Base-by-base conservation (phyloP, 2,888 invertebrate genomes). In the Nowickia ferox region DNA sequence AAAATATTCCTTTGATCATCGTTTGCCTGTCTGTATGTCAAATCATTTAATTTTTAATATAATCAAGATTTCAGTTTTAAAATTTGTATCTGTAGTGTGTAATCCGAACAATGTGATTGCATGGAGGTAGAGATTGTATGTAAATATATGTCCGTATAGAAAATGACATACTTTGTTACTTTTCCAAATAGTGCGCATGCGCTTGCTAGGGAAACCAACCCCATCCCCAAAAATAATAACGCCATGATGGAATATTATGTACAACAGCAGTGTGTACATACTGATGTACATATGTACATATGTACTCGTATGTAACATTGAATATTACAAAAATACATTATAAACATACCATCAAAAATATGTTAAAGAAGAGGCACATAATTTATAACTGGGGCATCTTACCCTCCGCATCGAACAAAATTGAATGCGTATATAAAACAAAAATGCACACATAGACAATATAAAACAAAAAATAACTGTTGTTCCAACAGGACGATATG, bases 321-420 rank as follows among this genome's bases (percentile, higher is more conserved):
- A 19, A 63, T 51, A 48, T 48, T 61, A 11, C 30, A 19, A 59
- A 59, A 63, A 30, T 63, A 30, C 40, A 69, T 51, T 51, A 11
- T 13, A 42, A 22, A 75, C n/a, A 46, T 55, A 15, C 59, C n/a
- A 55, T 19, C 2, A 44, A 19, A 17, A 76, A 55, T 55, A 44
- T 11, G 15, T 57, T 38, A 13, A 51, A 57, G 15, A 6, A 69
- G 22, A 51, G 8, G 42, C 22, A 30, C 17, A 17, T 19, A 53
- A 74, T 71, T 66, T 68, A 44, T 79, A 84, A 75, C 61, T 80
- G 71, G 76, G 53, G 22, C 59, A 80, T 72, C 22, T 15, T 63
- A 74, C 38, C 51, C 74, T 55, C 22, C 53, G 48, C 6, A 38
- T 30, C 68, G 38, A 17, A n/a, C 38, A 44, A 55, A 44, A 10